phyloP scores from a whole-genome alignment of 1,140 invertebrate species.

The Ceratina calcarata region DNA sequence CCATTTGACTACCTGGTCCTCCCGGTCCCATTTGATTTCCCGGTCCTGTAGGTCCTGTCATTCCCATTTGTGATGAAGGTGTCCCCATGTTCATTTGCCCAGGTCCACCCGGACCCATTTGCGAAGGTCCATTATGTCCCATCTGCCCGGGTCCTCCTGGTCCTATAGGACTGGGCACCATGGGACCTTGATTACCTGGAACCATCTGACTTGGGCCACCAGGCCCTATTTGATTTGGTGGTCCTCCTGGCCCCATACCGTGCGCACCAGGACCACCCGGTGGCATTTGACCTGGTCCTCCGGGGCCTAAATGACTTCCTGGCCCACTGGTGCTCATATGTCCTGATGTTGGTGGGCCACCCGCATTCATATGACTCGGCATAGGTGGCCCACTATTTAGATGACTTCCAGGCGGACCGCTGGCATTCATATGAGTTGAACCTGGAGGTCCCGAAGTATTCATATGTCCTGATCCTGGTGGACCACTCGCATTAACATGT shows the following conservation, averaged over 20 bases:
- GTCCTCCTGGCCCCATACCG: constrained; percentile 60
- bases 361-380: constrained; percentile 63
- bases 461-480: constrained; percentile 60
- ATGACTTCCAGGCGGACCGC: constrained; percentile 63
- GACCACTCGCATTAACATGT: constrained; percentile 51
- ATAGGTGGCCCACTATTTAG: constrained; percentile 62
- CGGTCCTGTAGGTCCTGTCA: constrained; percentile 48
- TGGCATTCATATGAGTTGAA: constrained; percentile 53
- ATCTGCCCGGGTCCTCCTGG: constrained; percentile 55
- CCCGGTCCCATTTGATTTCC: constrained; percentile 33
- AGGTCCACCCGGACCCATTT: constrained; percentile 59
- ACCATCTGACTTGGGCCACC: constrained; percentile 60
- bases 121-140: constrained; percentile 58
- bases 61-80: constrained; percentile 59
- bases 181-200: constrained; percentile 48
- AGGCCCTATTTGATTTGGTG: constrained; percentile 56
- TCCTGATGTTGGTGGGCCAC: constrained; percentile 62
- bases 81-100: constrained; percentile 56
- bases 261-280: constrained; percentile 47
- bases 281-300: constrained; percentile 60
- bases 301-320: constrained; percentile 58
- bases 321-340: constrained; percentile 59
- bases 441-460: constrained; percentile 54
- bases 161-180: constrained; percentile 58
- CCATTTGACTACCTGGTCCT: constrained; percentile 50